These are phyloP conservation scores for Megalops atlanticus DNA, from an alignment of 2,113 vertebrate genomes.

Conservation along the genomic window DNA sequence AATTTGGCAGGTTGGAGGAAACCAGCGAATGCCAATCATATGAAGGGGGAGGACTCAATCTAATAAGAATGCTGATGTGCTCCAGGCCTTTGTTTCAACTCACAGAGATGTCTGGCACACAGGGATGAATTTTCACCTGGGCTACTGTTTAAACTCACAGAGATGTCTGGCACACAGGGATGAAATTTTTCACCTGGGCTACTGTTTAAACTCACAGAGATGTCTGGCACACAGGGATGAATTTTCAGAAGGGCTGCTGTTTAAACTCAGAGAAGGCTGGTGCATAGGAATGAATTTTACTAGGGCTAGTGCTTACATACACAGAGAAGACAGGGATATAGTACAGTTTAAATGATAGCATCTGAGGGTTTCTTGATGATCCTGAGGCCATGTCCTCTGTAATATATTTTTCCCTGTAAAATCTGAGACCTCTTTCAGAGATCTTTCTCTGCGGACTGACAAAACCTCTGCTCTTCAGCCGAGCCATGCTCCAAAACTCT, in stretches of 20 bases:
- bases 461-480: slow-evolving; percentile 40
- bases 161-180: background rate
- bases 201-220: background rate
- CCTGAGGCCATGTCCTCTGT: no score
- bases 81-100: background rate
- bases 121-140: background rate
- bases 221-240: no score
- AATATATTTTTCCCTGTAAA: no score
- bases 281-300: no score
- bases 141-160: background rate
- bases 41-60: background rate
- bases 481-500: slow-evolving; percentile 39
- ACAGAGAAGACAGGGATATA: no score
- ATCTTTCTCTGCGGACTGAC: slow-evolving; percentile 22
- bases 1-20: background rate
- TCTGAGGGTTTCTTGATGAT: no score
- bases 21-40: background rate
- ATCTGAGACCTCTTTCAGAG: no score
- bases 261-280: no score
- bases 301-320: no score
- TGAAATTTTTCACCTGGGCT: background rate
- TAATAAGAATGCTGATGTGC: slow-evolving; percentile 11
- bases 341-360: no score
- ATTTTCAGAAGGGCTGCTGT: no score
- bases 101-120: background rate